These are phyloP conservation scores for Rhodeus uyekii DNA, from an alignment of 2,797 vertebrate species.

Conservation along the genomic window DNA sequence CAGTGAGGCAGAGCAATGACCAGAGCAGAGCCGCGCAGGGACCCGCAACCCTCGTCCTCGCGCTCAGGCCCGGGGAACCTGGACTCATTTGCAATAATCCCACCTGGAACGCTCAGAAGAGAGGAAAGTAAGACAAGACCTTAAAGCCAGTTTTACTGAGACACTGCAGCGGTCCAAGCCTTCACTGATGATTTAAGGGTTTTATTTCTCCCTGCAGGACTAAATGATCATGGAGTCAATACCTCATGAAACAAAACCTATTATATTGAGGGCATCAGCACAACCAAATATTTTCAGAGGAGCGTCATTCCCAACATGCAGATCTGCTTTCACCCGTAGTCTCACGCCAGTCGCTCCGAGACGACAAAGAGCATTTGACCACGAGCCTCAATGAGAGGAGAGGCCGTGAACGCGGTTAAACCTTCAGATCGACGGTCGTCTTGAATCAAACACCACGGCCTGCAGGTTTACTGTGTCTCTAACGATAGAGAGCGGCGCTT, in stretches of 20 bases:
- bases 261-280: not conserved
- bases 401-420: not conserved
- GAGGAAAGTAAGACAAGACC: not conserved
- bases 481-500: too few relatives aligned
- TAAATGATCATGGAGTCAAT: not conserved
- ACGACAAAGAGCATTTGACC: not conserved
- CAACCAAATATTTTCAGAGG: not conserved
- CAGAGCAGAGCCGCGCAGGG: slow-evolving; percentile 64
- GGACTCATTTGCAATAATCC: slow-evolving; percentile 10
- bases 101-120: slow-evolving; percentile 13
- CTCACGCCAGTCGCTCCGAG: not conserved
- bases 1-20: slow-evolving; percentile 71
- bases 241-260: not conserved
- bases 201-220: not conserved
- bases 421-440: not conserved
- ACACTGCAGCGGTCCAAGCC: not conserved
- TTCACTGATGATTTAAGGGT: not conserved
- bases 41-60: not conserved
- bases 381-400: not conserved
- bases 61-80: not conserved
- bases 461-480: too few relatives aligned
- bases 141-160: not conserved
- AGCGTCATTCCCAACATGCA: not conserved
- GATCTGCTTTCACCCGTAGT: not conserved
- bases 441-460: not conserved